phyloP scores from a whole-genome alignment of 2,113 vertebrate genomes.

The Myrmophylax atrothorax region DNA sequence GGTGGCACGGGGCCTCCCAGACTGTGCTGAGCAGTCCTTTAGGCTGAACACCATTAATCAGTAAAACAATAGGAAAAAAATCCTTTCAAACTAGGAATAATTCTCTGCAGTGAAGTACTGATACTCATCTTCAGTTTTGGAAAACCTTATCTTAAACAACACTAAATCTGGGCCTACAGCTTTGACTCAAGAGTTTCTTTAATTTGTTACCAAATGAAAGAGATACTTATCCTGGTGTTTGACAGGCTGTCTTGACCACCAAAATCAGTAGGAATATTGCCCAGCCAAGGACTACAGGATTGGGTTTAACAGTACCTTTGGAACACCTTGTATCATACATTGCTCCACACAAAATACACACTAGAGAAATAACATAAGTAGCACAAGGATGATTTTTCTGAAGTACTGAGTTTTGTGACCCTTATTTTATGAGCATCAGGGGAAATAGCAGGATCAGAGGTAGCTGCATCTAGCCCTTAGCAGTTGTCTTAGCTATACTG shows the following conservation, averaged over 20 bases:
- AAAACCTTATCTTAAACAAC: not conserved
- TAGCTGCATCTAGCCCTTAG: not conserved
- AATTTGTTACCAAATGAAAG: not conserved
- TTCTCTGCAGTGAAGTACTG: not conserved
- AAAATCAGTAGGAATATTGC: not conserved
- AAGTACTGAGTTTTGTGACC: not conserved
- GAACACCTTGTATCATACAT: not conserved
- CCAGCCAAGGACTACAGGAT: not conserved
- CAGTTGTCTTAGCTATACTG: not conserved
- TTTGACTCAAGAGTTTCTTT: not conserved
- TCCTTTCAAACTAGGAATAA: not conserved
- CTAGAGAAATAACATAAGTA: not conserved
- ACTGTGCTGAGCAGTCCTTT: accelerated
- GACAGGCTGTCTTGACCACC: not conserved
- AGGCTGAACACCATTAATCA: not conserved
- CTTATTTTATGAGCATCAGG: not conserved
- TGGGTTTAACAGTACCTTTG: not conserved
- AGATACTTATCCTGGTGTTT: not conserved
- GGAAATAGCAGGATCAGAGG: not conserved
- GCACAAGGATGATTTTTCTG: not conserved
- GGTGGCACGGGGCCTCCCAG: not conserved
- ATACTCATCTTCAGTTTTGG: not conserved
- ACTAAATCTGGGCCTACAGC: not conserved
- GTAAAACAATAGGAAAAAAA: not conserved
- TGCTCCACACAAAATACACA: not conserved